Conservation (phyloP, 2,797 vertebrate genomes). For the Percopsis omiscomaycus region DNA sequence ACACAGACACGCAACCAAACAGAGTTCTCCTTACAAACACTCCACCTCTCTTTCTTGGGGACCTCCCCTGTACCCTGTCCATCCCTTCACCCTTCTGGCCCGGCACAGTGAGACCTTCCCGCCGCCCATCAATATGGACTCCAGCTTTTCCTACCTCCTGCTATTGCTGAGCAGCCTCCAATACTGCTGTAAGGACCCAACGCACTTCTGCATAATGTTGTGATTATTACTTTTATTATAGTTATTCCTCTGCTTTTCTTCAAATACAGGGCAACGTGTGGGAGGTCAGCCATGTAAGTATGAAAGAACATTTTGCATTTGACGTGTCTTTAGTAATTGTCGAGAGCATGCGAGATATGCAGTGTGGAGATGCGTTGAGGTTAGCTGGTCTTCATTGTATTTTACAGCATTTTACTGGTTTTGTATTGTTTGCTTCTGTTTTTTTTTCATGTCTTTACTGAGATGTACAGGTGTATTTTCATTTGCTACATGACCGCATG, state of each 20-base stretch:
- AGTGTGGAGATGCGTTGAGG: conserved; percentile 30
- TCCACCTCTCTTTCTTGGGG: conserved; percentile 52
- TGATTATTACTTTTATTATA: conserved; percentile 3
- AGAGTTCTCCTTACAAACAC: conserved; percentile 15
- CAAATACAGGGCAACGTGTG: conserved; percentile 42
- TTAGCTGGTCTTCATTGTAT: conserved; percentile 31
- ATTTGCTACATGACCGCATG: conserved; percentile 11
- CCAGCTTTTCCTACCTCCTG: conserved; percentile 41
- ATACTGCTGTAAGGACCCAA: conserved; percentile 57
- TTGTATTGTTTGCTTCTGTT: conserved; percentile 19
- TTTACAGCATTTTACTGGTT: conserved; percentile 19
- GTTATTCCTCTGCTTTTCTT: conserved; percentile 5
- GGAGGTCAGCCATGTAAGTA: conserved; percentile 63
- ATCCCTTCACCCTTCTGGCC: conserved; percentile 26
- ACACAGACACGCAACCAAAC: conserved; percentile 7
- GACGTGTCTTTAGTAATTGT: conserved; percentile 10
- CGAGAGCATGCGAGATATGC: background rate
- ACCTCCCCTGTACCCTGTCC: conserved; percentile 34
- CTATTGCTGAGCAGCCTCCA: conserved; percentile 47
- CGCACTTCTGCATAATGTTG: conserved; percentile 17
- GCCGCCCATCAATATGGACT: conserved; percentile 57
- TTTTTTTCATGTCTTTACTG: conserved; percentile 27
- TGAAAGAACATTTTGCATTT: background rate
- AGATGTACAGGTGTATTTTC: conserved; percentile 15
- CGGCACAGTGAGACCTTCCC: conserved; percentile 8